Evolutionary conservation across 2,113 vertebrate species (phyloP).

Genomic region (Ptyas mucosa): DNA sequence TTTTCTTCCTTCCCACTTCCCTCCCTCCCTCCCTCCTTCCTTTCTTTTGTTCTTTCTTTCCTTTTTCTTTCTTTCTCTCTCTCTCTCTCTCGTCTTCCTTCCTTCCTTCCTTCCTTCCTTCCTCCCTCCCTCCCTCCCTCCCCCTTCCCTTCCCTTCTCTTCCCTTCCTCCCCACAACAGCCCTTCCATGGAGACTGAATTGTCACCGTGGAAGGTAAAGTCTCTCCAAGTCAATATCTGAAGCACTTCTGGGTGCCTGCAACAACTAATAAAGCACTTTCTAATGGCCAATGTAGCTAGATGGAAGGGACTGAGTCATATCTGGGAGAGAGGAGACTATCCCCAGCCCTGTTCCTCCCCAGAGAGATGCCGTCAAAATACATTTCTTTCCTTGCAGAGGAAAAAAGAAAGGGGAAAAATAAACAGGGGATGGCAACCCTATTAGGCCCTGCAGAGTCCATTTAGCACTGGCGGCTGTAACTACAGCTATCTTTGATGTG

Average conservation of each 20-base stretch:
- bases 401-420: neutral
- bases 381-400: neutral
- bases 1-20: neutral
- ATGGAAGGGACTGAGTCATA: neutral
- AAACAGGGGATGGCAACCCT: neutral
- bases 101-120: too few relatives aligned
- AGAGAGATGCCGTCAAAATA: neutral
- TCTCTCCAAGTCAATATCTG: neutral
- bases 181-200: neutral
- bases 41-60: too few relatives aligned
- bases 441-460: slow-evolving; percentile 6
- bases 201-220: neutral
- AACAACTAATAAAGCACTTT: neutral
- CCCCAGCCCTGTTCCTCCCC: neutral
- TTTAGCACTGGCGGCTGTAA: slow-evolving; percentile 37
- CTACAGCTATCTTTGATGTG: slow-evolving; percentile 42
- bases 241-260: neutral
- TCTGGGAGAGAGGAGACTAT: neutral
- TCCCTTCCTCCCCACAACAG: neutral
- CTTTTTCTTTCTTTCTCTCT: too few relatives aligned
- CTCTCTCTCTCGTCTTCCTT: too few relatives aligned
- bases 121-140: too few relatives aligned
- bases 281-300: neutral
- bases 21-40: too few relatives aligned
- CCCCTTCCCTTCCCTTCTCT: accelerated